Conservation (phyloP, 2,797 vertebrate genomes). For the Fratercula arctica region DNA sequence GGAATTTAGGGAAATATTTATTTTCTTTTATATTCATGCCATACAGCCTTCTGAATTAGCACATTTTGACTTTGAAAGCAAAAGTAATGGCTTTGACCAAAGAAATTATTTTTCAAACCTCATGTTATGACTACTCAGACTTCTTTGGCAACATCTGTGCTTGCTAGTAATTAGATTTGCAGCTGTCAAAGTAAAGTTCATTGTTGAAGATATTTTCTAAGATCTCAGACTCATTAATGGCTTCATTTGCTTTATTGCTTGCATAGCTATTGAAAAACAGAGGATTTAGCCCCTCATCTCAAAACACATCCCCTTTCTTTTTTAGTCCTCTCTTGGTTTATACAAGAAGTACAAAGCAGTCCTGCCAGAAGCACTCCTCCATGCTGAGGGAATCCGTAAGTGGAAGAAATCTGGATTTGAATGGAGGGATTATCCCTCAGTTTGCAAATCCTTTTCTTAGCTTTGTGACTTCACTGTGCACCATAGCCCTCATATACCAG, state of each 20-base stretch:
- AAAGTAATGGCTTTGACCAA: not conserved
- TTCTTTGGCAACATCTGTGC: not conserved
- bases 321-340: not conserved
- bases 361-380: not conserved
- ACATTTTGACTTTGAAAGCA: not conserved
- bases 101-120: not conserved
- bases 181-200: not conserved
- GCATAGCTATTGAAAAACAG: not conserved
- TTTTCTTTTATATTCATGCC: not conserved
- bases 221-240: not conserved
- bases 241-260: not conserved
- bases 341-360: not conserved
- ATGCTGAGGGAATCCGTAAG: not conserved
- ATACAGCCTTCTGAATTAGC: not conserved
- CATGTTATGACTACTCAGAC: not conserved
- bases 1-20: not conserved
- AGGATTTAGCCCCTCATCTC: not conserved
- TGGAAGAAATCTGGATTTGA: not conserved
- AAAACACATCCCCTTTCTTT: not conserved
- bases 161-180: not conserved
- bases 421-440: not conserved
- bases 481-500: not conserved
- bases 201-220: not conserved
- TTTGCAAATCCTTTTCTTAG: not conserved
- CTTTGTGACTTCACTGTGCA: not conserved